Evolutionary conservation across 2,888 invertebrate genomes (phyloP), one percentile per base, ranked within the genome.

Genomic region (Eupsilia transversa): DNA sequence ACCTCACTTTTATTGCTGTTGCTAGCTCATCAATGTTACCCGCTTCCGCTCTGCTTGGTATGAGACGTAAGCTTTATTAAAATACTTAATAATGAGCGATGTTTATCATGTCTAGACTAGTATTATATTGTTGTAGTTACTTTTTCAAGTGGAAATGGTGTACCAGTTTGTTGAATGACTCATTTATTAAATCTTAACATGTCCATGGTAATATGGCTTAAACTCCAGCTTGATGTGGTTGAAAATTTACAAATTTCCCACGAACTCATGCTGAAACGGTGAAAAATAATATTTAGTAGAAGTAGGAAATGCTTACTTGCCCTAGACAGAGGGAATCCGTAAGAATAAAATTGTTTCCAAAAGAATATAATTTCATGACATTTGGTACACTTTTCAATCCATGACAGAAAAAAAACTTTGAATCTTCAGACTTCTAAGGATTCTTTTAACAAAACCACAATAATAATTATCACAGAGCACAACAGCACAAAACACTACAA

Each of bases 71-170:
- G 1, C 23, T 33, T 54, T 43, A 54, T 52, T 4, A 35, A n/a
- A 75, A 46, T 33, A 76, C 14, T 14, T 38, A 33, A 20, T 33
- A 61, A 69, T 41, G 27, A 69, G 35, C 6, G 49, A 71, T 57
- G 33, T 78, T 52, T 78, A 70, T 77, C 77, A 41, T 52, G 56
- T 78, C 78, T 70, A 71, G 63, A 57, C 61, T 52, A 12, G 14
- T 54, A 17, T 60, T 43, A 54, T 1, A 27, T 23, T 54, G 10
- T 17, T 70, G 0, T 23, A 1, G 3, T 20, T 38, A 14, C 7
- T 38, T 46, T 46, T 68, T 9, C 14, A 46, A 54, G 5, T 46
- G 17, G 20, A 17, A 43, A 59, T 43, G 10, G 7, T 6, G 6
- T 52, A 60, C 20, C 10, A 43, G n/a, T 30, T 77, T 59, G 23